phyloP scores from a whole-genome alignment of 2,797 vertebrate species.

The Rhinoraja longicauda region DNA sequence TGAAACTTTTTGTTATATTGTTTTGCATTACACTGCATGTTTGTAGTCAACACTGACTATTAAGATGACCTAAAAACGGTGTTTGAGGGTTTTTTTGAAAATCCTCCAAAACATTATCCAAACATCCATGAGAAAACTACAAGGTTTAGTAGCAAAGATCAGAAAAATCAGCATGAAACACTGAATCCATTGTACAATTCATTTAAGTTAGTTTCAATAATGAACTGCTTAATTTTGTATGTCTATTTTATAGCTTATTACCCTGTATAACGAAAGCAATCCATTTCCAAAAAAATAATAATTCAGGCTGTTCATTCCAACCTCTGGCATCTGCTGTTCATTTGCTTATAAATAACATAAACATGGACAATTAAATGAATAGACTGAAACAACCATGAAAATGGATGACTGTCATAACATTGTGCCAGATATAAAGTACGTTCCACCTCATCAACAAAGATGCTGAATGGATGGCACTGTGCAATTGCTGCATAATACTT shows the following conservation, averaged over 20 bases:
- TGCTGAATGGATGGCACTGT: background rate
- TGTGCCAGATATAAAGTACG: conserved; percentile 39
- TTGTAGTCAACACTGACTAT: background rate
- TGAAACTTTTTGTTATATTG: background rate
- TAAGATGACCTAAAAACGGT: background rate
- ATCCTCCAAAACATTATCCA: background rate
- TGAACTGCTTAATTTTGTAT: background rate
- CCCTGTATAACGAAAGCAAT: conserved; percentile 48
- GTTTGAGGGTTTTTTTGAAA: background rate
- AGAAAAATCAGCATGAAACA: background rate
- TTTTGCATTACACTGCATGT: background rate
- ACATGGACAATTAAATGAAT: conserved; percentile 48
- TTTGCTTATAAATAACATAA: conserved; percentile 48
- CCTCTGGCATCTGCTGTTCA: conserved; percentile 48
- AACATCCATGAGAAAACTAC: background rate
- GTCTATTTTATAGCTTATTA: conserved; percentile 3
- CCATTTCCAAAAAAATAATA: conserved; percentile 50
- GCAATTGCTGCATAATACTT: background rate
- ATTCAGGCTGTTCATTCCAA: conserved; percentile 45
- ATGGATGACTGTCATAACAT: conserved; percentile 44
- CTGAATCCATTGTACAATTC: background rate
- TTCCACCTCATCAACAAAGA: background rate
- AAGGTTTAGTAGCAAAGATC: background rate
- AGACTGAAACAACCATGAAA: conserved; percentile 45
- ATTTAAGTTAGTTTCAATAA: background rate